These are phyloP conservation scores for Engraulis encrasicolus DNA, from an alignment of 2,113 vertebrate genomes.

Conservation along the genomic window DNA sequence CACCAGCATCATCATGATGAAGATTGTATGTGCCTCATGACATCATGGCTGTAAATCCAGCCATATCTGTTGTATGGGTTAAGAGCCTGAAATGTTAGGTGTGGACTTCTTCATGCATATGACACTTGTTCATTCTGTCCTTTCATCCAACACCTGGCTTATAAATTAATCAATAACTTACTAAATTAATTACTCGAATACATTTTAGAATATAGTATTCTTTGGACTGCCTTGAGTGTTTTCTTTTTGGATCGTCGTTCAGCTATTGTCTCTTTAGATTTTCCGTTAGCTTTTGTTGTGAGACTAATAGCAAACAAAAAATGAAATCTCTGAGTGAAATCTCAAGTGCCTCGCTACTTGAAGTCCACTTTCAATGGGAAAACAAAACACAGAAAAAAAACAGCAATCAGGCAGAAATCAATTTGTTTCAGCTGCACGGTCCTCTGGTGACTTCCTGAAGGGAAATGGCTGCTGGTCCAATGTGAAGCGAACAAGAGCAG, in stretches of 20 bases:
- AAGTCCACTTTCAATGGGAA: background rate
- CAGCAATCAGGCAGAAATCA: conserved; percentile 1
- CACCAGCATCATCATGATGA: background rate
- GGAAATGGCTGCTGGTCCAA: conserved; percentile 9
- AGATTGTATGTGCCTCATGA: background rate
- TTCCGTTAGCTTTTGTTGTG: background rate
- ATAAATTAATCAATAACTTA: too few species aligned
- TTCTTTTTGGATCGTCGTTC: background rate
- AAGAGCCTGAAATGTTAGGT: background rate
- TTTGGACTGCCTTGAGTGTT: too few species aligned
- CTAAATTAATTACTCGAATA: too few species aligned
- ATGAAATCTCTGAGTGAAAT: conserved; percentile 7
- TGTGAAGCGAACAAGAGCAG: background rate
- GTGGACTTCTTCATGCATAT: too few species aligned
- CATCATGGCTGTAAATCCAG: background rate
- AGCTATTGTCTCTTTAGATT: too few species aligned
- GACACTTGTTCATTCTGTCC: too few species aligned
- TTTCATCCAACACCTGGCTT: background rate
- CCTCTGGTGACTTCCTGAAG: background rate
- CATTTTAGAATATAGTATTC: too few species aligned
- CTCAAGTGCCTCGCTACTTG: conserved; percentile 1
- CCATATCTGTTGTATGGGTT: background rate
- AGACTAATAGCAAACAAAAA: background rate
- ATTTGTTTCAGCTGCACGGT: conserved; percentile 26
- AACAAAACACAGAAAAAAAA: conserved; percentile 4